phyloP scores from a whole-genome alignment of 2,888 invertebrate species.

The Hetaerina titia region DNA sequence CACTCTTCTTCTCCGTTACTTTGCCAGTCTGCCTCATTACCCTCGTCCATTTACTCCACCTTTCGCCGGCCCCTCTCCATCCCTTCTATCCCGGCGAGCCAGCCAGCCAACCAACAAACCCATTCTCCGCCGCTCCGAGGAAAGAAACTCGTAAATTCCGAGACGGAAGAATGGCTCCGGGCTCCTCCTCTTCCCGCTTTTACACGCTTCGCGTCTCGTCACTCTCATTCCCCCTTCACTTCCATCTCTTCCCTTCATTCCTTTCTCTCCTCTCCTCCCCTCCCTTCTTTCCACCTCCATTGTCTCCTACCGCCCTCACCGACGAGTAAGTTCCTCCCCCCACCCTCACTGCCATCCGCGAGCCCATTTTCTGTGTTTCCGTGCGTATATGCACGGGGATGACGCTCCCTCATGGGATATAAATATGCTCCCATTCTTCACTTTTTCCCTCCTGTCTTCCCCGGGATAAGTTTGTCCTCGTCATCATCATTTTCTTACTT shows the following conservation, averaged over 20 bases:
- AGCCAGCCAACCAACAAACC: background rate
- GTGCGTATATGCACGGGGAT: background rate
- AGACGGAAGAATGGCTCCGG: background rate
- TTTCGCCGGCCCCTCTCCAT: background rate
- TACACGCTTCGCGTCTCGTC: background rate
- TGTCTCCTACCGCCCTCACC: background rate
- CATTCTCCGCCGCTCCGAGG: background rate
- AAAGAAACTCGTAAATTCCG: constrained; percentile 13
- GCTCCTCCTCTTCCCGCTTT: background rate
- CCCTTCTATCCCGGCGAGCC: background rate
- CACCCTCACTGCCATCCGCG: background rate
- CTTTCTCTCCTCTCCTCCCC: background rate
- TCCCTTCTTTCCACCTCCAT: background rate
- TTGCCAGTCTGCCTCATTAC: background rate
- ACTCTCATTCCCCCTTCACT: background rate
- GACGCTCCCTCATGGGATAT: background rate
- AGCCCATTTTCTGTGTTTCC: no score
- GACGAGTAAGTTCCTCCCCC: background rate
- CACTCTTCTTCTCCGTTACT: background rate
- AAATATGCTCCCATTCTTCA: background rate
- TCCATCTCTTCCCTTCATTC: background rate
- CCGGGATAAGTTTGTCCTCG: background rate
- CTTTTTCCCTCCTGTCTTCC: background rate
- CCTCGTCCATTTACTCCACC: background rate
- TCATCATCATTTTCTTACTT: background rate